Evolutionary conservation across 2,797 vertebrate species (phyloP).

Genomic region (Eospalax fontanierii): DNA sequence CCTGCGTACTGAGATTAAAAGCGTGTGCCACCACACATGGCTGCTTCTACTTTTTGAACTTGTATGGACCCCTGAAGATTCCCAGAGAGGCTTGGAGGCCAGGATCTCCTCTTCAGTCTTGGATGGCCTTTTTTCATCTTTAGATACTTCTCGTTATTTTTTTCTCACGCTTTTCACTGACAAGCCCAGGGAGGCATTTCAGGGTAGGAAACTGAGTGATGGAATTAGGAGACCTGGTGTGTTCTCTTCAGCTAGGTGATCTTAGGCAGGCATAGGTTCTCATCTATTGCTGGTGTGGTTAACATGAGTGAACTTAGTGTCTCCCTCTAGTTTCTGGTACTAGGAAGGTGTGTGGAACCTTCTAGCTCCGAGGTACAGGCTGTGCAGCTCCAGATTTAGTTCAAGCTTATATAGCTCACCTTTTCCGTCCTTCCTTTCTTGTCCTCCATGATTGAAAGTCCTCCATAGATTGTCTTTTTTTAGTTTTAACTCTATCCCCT

Average conservation of each 20-base stretch:
- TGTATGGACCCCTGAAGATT: not conserved
- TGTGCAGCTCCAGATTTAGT: not conserved
- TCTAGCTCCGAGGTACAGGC: not conserved
- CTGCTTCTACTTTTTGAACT: not conserved
- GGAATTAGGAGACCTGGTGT: not conserved
- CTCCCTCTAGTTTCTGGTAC: not conserved
- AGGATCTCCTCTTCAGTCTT: not conserved
- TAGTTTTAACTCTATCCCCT: fast-evolving
- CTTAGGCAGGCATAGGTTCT: not conserved
- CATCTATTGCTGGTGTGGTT: not conserved
- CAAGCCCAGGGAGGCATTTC: not conserved
- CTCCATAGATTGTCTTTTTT: slow-evolving; percentile 1
- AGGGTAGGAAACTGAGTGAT: not conserved
- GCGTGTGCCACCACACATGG: too few relatives aligned
- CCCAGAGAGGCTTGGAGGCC: not conserved
- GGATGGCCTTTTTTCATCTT: not conserved
- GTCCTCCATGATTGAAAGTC: not conserved
- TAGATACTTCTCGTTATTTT: not conserved
- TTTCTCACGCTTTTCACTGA: not conserved
- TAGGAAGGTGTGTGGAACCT: not conserved
- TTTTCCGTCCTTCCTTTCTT: not conserved
- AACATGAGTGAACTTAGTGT: not conserved
- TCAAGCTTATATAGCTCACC: not conserved
- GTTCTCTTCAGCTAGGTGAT: not conserved
- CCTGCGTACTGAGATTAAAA: too few relatives aligned